phyloP scores from a whole-genome alignment of 2,113 vertebrate genomes.

The Oxyura jamaicensis region DNA sequence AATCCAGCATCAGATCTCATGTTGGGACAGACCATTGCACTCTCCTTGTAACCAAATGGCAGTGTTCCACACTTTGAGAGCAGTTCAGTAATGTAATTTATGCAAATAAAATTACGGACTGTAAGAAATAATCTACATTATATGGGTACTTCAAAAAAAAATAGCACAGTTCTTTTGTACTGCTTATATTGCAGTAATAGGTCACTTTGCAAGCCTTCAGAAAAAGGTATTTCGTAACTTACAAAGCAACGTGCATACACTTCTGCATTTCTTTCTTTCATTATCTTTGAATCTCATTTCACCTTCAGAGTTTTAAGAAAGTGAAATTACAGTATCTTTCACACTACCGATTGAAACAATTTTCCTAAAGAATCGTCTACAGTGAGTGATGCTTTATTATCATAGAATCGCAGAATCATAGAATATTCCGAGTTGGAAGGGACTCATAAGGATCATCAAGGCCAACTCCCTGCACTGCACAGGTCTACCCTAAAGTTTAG shows the following conservation, averaged over 20 bases:
- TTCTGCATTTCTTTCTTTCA: not conserved
- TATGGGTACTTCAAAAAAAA: not conserved
- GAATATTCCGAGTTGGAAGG: no score
- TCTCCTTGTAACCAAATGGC: not conserved
- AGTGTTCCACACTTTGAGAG: not conserved
- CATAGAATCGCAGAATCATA: no score
- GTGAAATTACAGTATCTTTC: not conserved
- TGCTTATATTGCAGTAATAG: not conserved
- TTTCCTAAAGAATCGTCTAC: not conserved
- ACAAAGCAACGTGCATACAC: not conserved
- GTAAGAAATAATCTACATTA: not conserved
- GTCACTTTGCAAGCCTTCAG: not conserved
- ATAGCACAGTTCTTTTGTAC: not conserved
- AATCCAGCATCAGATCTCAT: not conserved
- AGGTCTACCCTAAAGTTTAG: no score
- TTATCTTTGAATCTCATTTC: not conserved
- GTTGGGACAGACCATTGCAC: not conserved
- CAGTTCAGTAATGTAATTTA: not conserved
- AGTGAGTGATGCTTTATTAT: not conserved
- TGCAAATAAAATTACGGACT: not conserved
- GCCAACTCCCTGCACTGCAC: no score
- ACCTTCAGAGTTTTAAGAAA: not conserved
- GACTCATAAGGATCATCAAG: no score
- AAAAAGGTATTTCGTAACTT: not conserved
- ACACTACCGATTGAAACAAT: not conserved